A percentile compares a stretch with the other conserved stretches of the same genome.
phyloP scores from a whole-genome alignment of 2,888 invertebrate species.

The Xylocampa areola region DNA sequence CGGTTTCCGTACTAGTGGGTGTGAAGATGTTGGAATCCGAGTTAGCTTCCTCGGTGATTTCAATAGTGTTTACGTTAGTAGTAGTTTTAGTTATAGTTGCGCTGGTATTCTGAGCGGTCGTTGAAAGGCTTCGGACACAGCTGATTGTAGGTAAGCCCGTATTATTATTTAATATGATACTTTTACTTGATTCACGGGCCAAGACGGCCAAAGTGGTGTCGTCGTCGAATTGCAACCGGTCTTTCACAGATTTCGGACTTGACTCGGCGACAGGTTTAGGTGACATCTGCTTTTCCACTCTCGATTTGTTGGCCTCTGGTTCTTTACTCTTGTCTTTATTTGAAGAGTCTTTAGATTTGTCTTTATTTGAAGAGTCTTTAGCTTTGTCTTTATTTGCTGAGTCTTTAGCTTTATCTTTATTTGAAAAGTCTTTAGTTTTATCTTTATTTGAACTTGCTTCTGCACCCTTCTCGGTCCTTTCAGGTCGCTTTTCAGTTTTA shows the following conservation, averaged over 20 bases:
- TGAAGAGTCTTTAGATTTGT: conserved; percentile 53
- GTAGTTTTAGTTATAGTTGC: conserved; percentile 50
- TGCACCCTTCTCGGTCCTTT: conserved; percentile 50
- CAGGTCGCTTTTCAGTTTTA: conserved; percentile 48
- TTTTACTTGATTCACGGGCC: conserved; percentile 65
- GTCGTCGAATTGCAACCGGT: conserved; percentile 72
- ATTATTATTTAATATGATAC: conserved; percentile 46
- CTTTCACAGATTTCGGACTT: conserved; percentile 64
- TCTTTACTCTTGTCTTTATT: conserved; percentile 56
- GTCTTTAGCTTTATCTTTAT: conserved; percentile 58
- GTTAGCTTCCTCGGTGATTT: conserved; percentile 66
- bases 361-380: conserved; percentile 57
- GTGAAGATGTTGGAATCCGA: conserved; percentile 73
- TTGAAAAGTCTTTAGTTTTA: conserved; percentile 56
- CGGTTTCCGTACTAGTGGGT: conserved; percentile 73
- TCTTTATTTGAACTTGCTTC: conserved; percentile 57
- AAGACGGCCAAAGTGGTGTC: conserved; percentile 73
- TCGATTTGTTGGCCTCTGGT: conserved; percentile 34
- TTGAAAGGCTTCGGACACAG: conserved; percentile 76
- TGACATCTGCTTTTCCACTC: conserved; percentile 22
- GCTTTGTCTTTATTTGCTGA: conserved; percentile 53
- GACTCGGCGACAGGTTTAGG: conserved; percentile 27
- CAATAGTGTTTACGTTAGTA: conserved; percentile 57
- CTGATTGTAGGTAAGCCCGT: conserved; percentile 77
- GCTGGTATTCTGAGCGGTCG: conserved; percentile 53